Evolutionary conservation across 2,797 vertebrate genomes (phyloP), one percentile per base, ranked within the genome.

Genomic region (Tragopan temminckii): DNA sequence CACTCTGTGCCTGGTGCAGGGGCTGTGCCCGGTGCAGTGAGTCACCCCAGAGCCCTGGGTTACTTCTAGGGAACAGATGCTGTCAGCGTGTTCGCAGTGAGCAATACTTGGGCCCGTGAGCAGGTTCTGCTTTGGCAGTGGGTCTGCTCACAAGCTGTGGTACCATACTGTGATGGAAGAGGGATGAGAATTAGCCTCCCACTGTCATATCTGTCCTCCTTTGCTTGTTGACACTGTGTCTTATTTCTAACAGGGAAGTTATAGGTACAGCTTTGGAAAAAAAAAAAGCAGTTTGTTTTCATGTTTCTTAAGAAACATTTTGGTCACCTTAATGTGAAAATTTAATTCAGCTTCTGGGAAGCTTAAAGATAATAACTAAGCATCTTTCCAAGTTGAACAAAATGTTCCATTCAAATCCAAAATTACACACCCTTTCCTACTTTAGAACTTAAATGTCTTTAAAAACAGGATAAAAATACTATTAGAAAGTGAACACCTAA

Each of bases 301-400:
- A 36, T 42, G 27, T 59, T 64, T 36, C 46, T 46, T 55, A 19
- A 55, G 43, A 40, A 15, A 29, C 18, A 21, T 38, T 38, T 76
- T 84, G 3, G 1, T 84, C 55, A 91, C 88, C 11, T 61, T 70
- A 83, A 79, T 61, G 52, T 21, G 61, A 90, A 93, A 84, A 86
- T 84, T 91, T 84, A 43, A 59, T 90, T 81, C 43, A 77, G 75
- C 40, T 88, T 88, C 76, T 84, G 85, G 42, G 77, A 91, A 83
- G 36, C 27, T 93, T 76, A 90, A 91, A 94, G 94, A 93, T 86
- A 93, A 84, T 88, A 88, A 95, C 84, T 77, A 90, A 84, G 43
- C 7, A 91, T 84, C 85, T 84, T 68, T 79, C 31, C 1, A 14
- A 48, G 59, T 59, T 59, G 80, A 92, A 91, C 77, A 90, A 80